Base-by-base conservation (phyloP, 2,113 vertebrate genomes). In the Myiozetetes cayanensis region DNA sequence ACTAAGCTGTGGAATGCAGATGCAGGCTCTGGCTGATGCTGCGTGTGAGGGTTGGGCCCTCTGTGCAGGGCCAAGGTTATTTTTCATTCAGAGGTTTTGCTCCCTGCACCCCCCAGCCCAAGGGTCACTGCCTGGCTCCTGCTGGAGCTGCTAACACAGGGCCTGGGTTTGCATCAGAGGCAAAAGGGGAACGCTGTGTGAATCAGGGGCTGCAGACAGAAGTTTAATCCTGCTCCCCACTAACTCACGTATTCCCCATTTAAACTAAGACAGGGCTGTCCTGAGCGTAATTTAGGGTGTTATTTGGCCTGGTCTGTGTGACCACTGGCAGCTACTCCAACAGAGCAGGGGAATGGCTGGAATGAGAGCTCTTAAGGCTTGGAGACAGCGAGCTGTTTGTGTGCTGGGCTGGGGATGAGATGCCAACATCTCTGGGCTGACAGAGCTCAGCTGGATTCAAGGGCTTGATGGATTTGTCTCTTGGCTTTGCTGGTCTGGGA, bases 401-500 rank as follows among this genome's bases (percentile, higher is more conserved):
- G 35, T 75, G 76, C 84, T 94, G 53, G 92, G 94, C 92, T 50
- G 83, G 43, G 78, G 89, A 75, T 31, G 66, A 65, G 87, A 82
- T 83, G 90, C 93, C 95, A 85, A 44, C 75, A 87, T 90, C 70
- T 92, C 74, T 90, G 65, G 71, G 92, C 80, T 95, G 92, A 96
- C 92, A 95, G 89, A 90, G 81, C 87, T 87, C 84, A 82, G 85
- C 90, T 95, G 87, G 62, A 91, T 95, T 70, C 93, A 89, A 95
- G 87, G 65, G 63, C 89, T 77, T 95, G 91, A 96, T 94, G 56
- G 25, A 91, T 95, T 84, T 74, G 52, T 80, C 71, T 66, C 94
- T 88, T 89, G 80, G 85, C 94, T 93, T 97, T 80, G 61, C 90
- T 97, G 96, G 88, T 74, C 90, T 90, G 95, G 95, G 81, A 82